Base-by-base conservation (phyloP, 2,113 vertebrate genomes). In the Caranx ignobilis region DNA sequence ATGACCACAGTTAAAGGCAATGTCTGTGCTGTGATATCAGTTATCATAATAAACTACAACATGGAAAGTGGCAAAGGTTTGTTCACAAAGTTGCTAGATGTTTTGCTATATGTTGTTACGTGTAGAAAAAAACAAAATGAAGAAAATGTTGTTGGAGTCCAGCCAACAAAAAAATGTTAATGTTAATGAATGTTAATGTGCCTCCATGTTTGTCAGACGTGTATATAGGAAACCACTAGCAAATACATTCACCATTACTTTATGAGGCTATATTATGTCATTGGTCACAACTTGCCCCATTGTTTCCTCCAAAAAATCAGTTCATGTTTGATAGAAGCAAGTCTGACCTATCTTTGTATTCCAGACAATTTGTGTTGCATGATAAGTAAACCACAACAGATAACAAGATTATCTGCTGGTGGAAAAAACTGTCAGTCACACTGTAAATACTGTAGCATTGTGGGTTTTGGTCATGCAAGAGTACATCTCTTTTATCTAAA, bases 381-480 rank as follows among this genome's bases (percentile, higher is more conserved):
- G 16, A 50, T 2, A 61, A 62, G 0, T 48, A 12, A 41, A 74
- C 26, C 26, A 26, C 26, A 78, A 73, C 47, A 71, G 16, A 81
- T 21, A 66, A 78, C 34, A 43, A 26, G 43, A 19, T n/a, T 26
- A 11, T 35, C 26, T 62, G 13, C 41, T n/a, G 12, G 1, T 18
- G 34, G 52, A 65, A 54, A 31, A 66, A 70, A 11, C 54, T 60
- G 71, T 83, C 79, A 81, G 2, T 54, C 39, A 66, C 34, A 65
- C 5, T 16, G 35, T 32, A 37, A 9, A 65, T 67, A 67, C 71
- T 37, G 60, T 48, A 26, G 85, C 16, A 15, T 45, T 59, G 45
- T 52, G 56, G 55, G 34, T 74, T 80, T 64, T 21, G 2, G 62
- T 43, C 78, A 84, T 43, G 77, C 87, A 86, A 21, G 61, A 82